Base-by-base conservation (phyloP, 2,113 vertebrate genomes). In the Camelus bactrianus region DNA sequence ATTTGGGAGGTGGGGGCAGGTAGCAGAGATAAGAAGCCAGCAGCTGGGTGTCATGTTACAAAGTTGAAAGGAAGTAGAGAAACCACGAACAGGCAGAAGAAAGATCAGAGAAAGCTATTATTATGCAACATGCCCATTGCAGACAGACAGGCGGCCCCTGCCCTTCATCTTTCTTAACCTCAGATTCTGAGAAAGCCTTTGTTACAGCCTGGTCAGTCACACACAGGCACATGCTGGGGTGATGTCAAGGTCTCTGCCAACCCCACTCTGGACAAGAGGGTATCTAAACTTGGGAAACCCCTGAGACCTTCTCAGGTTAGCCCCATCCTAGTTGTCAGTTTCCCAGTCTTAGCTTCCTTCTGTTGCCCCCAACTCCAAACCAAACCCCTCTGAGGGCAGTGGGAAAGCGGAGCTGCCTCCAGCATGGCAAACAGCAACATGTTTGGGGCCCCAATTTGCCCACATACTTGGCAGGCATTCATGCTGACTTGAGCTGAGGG, bases 111-210 rank as follows among this genome's bases (percentile, higher is more conserved):
- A 67, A 67, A 95, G 81, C 67, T 77, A 38, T 89, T 73, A 90
- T 83, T 81, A 90, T 73, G 91, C 91, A 91, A 94, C 96, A 95
- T 93, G 91, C 88, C 65, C 35, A 17, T 5, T 93, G 95, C 77
- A 96, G 95, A 96, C 97, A 98, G 95, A 96, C 54, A 70, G 96
- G 95, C 92, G 84, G 94, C 95, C 32, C 50, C 3, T 58, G 84
- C 35, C 91, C 93, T 98, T 96, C 95, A 95, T 96, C 96, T 96
- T 42, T 79, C 87, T 76, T 69, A 81, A 67, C 93, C 69, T 97
- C 80, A 62, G 94, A 92, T 91, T 95, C 96, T 28, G 32, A 93
- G 92, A 54, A 95, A 96, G 90, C 50, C 75, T 97, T 94, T 96
- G 90, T 73, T 86, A 79, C 54, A 46, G 54, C 32, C 96, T 83